Base-by-base conservation (phyloP, 2,797 vertebrate species). In the Pseudochirops corinnae region DNA sequence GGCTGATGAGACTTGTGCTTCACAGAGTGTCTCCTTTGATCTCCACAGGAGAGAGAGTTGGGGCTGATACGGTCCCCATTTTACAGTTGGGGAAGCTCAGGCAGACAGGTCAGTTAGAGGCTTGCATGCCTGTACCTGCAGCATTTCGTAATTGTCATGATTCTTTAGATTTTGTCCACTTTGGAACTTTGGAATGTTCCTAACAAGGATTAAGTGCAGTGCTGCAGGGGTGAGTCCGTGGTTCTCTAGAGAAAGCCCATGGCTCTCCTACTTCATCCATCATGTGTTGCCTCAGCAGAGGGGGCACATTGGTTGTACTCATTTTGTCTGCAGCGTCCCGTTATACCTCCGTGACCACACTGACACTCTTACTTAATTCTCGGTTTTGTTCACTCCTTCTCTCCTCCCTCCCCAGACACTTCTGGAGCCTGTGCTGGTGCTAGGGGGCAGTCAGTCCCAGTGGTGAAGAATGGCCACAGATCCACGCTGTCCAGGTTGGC, bases 101-200 rank as follows among this genome's bases (percentile, higher is more conserved):
- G 62, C 62, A 33, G 62, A 33, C 39, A 46, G n/a, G 18, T 21
- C 18, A 82, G 46, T 5, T 10, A 55, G 53, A 55, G 53, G 39
- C 6, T 24, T 24, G 39, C 11, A 50, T 87, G 21, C 24, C 46
- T 10, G 74, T 3, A 82, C 39, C 21, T 82, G 74, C 74, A 46
- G 2, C 21, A 26, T 94, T 96, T 52, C 60, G 52, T 82, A 94
- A 93, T 31, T 92, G 57, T 14, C 31, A 94, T 91, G 33, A 53
- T 95, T 90, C 55, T 95, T 92, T 95, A 39, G 26, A 91, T 94
- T 96, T 95, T 96, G 29, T 26, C 74, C 33, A 91, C 4, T 94
- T 97, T 92, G 58, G 94, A 94, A 92, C 93, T 46, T 12, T 92
- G 90, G 95, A 95, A 91, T 62, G 50, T n/a, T 26, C 55, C 67